A percentile compares a stretch with the other conserved stretches of the same genome.
phyloP scores from a whole-genome alignment of 2,797 vertebrate species.

The Peromyscus aztecus region DNA sequence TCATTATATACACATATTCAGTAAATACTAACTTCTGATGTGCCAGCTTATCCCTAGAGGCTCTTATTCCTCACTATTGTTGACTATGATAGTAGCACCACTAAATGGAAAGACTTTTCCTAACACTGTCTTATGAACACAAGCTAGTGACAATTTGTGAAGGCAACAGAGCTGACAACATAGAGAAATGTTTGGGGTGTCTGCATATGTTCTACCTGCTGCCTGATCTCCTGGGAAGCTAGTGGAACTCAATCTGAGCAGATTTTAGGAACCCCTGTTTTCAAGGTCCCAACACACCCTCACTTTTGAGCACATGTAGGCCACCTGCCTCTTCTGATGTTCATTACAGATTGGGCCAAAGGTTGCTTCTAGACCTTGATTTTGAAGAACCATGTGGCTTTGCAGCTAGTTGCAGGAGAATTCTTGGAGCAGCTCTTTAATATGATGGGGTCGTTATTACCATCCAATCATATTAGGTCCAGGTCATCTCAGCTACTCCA shows the following conservation, averaged over 20 bases:
- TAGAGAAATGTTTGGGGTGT: rapidly evolving
- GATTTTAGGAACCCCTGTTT: neutral
- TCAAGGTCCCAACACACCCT: neutral
- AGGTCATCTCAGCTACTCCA: neutral
- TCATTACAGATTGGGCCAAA: neutral
- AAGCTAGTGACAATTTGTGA: neutral
- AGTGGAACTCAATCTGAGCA: neutral
- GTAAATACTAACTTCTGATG: neutral
- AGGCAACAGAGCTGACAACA: neutral
- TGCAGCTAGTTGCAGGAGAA: no score
- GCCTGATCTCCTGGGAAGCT: neutral
- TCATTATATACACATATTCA: neutral
- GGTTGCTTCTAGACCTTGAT: neutral
- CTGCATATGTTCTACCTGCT: no score
- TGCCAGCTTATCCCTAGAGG: neutral
- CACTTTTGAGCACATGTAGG: no score
- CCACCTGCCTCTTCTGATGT: neutral
- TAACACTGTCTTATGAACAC: neutral
- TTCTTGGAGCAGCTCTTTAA: neutral
- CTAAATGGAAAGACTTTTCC: rapidly evolving
- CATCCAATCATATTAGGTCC: neutral
- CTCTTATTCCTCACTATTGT: neutral
- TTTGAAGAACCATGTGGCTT: neutral
- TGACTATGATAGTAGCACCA: neutral
- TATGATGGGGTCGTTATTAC: neutral